Evolutionary conservation across 1,140 invertebrate species (phyloP).

Genomic region (Orius insidiosus): DNA sequence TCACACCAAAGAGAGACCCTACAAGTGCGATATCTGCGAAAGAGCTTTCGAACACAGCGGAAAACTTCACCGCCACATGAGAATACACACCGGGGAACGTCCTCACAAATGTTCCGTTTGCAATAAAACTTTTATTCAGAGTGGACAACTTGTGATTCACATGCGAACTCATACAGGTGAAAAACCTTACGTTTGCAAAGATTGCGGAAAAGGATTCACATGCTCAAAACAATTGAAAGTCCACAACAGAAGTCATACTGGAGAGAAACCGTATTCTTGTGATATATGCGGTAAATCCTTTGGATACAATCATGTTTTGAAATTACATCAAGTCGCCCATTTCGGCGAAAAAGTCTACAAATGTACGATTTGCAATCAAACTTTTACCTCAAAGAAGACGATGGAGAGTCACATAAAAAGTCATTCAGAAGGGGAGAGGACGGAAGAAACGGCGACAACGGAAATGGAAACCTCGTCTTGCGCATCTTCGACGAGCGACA

Average conservation of each 20-base stretch:
- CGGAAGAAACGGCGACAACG: conserved; percentile 22
- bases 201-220: conserved; percentile 72
- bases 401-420: conserved; percentile 80
- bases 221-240: conserved; percentile 83
- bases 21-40: conserved; percentile 76
- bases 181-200: conserved; percentile 77
- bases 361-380: conserved; percentile 75
- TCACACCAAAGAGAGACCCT: conserved; percentile 73
- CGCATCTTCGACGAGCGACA: conserved; percentile 28
- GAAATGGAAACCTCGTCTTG: conserved; percentile 22
- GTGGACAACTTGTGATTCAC: conserved; percentile 69
- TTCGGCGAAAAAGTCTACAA: conserved; percentile 83
- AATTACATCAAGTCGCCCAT: conserved; percentile 76
- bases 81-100: conserved; percentile 79
- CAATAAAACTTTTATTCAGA: conserved; percentile 77
- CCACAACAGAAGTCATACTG: conserved; percentile 66
- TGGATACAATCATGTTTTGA: conserved; percentile 75
- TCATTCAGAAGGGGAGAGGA: conserved; percentile 43
- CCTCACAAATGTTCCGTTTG: conserved; percentile 89
- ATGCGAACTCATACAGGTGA: conserved; percentile 78
- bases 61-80: conserved; percentile 79
- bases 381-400: conserved; percentile 73
- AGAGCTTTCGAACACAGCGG: conserved; percentile 85
- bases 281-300: conserved; percentile 67
- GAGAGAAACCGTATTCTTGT: conserved; percentile 57